Evolutionary conservation across 2,113 vertebrate species (phyloP).

Genomic region (Dicentrarchus labrax): DNA sequence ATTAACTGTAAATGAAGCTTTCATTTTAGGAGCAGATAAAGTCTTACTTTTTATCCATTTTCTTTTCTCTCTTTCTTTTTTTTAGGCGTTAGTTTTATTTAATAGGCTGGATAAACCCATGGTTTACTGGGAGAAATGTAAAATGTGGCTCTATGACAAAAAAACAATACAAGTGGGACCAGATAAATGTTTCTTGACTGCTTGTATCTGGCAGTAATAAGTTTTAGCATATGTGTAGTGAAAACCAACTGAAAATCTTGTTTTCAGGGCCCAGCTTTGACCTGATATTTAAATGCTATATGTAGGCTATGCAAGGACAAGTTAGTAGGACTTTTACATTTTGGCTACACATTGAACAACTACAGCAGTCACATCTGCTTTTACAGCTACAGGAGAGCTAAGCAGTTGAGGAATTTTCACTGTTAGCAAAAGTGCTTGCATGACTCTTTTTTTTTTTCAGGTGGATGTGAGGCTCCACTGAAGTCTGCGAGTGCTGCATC

Average conservation of each 20-base stretch:
- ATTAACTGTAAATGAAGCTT: slow-evolving; percentile 69
- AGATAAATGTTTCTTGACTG: background rate
- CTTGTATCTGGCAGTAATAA: background rate
- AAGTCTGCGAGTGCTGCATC: slow-evolving; percentile 74
- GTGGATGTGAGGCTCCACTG: slow-evolving; percentile 63
- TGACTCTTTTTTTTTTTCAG: slow-evolving; percentile 59
- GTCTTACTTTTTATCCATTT: background rate
- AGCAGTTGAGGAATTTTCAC: slow-evolving; percentile 42
- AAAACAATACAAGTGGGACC: slow-evolving; percentile 1
- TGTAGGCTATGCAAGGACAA: background rate
- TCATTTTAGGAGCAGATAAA: slow-evolving; percentile 39
- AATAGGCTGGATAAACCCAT: background rate
- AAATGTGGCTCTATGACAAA: background rate
- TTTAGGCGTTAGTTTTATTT: background rate
- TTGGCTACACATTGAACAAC: slow-evolving; percentile 24
- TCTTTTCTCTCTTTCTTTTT: slow-evolving; percentile 26
- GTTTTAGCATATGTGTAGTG: no score
- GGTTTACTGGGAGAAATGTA: background rate
- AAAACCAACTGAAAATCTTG: slow-evolving; percentile 7
- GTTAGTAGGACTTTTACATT: slow-evolving; percentile 23
- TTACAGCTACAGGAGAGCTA: slow-evolving; percentile 34
- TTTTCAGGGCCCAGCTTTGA: background rate
- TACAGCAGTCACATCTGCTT: slow-evolving; percentile 31
- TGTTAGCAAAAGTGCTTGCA: slow-evolving; percentile 69
- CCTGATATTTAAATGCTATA: slow-evolving; percentile 5